These are phyloP conservation scores for Campylomormyrus tamandua DNA, from an alignment of 2,113 vertebrate genomes.

Conservation along the genomic window DNA sequence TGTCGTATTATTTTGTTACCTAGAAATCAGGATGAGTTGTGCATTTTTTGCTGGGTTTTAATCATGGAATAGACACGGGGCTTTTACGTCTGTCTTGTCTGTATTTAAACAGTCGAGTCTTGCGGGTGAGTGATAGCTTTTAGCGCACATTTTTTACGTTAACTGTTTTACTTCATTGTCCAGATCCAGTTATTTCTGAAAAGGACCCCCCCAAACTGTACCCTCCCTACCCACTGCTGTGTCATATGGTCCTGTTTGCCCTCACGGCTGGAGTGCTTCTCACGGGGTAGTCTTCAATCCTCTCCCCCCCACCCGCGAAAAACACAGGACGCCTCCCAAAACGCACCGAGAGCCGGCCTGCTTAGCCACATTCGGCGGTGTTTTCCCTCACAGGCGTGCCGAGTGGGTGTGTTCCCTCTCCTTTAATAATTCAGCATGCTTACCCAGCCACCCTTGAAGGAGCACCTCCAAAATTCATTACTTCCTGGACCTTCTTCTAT, in stretches of 20 bases:
- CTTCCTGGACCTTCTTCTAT: not conserved
- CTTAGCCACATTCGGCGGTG: not conserved
- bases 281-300: not conserved
- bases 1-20: not conserved
- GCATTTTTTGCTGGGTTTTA: not conserved
- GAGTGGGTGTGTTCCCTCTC: not conserved
- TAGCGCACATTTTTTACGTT: not conserved
- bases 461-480: not conserved
- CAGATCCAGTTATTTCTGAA: not conserved
- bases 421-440: slow-evolving; percentile 3
- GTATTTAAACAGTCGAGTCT: not conserved
- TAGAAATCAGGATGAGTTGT: not conserved
- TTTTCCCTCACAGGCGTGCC: not conserved
- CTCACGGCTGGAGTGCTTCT: not conserved
- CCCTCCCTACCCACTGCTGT: not conserved
- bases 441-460: not conserved
- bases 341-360: not conserved
- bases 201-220: not conserved
- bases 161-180: not conserved
- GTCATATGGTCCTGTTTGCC: not conserved
- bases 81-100: not conserved
- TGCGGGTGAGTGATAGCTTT: not conserved
- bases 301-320: not conserved
- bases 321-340: not conserved
- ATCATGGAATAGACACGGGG: not conserved